Percentiles rank a stretch among this genome's conserved stretches.
Evolutionary conservation across 30 jellyfish, hydroid and myxozoan genomes (phyloP).

Genomic region (Pelagia noctiluca): DNA sequence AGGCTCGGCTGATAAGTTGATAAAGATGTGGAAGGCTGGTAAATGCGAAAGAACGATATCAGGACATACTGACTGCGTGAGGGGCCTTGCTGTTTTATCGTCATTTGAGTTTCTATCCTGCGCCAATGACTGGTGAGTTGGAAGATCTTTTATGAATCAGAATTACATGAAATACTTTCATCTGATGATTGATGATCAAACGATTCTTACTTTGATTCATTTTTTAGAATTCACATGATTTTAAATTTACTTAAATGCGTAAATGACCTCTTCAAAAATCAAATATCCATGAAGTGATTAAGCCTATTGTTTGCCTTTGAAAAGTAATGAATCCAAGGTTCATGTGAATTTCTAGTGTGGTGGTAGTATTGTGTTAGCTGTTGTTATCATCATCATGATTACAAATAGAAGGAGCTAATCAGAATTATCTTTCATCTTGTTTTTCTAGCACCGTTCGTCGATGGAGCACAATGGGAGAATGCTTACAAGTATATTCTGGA

Average conservation of each 20-base stretch:
- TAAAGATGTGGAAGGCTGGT: slow-evolving; percentile 94
- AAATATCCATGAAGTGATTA: too few relatives aligned
- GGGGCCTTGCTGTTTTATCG: slow-evolving; percentile 76
- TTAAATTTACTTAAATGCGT: too few relatives aligned
- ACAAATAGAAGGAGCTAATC: too few relatives aligned
- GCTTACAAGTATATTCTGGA: slow-evolving; percentile 72
- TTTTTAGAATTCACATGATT: too few relatives aligned
- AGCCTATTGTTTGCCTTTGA: too few relatives aligned
- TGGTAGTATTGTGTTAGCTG: too few relatives aligned
- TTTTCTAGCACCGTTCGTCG: slow-evolving; percentile 77
- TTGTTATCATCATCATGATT: too few relatives aligned
- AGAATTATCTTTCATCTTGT: neutral
- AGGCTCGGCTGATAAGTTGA: slow-evolving; percentile 97
- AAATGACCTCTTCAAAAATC: too few relatives aligned
- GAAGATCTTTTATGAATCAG: too few relatives aligned
- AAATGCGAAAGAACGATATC: slow-evolving; percentile 77
- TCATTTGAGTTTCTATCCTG: slow-evolving; percentile 82
- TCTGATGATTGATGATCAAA: neutral
- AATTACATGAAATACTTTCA: too few relatives aligned
- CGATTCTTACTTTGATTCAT: neutral
- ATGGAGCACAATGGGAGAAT: slow-evolving; percentile 84
- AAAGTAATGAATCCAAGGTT: too few relatives aligned
- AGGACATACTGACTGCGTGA: slow-evolving; percentile 96
- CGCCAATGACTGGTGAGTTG: slow-evolving; percentile 89
- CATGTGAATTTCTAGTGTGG: too few relatives aligned